A percentile compares a stretch with the other conserved stretches of the same genome.
These are phyloP conservation scores for Zeugodacus cucurbitae DNA, from an alignment of 1,140 invertebrate genomes.

Conservation along the genomic window DNA sequence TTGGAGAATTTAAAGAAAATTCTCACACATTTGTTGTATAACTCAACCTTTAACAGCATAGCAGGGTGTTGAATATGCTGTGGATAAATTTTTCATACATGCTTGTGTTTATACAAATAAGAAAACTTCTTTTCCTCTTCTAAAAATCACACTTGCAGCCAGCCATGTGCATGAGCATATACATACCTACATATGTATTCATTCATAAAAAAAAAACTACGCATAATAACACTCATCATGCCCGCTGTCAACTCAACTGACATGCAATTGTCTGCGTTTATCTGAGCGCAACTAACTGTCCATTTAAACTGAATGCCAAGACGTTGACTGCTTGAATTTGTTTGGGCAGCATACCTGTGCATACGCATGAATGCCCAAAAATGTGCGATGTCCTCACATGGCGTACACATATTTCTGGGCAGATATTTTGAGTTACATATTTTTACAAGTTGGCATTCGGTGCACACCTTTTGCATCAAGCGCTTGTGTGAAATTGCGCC, in stretches of 20 bases:
- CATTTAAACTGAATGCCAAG: background rate
- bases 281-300: slow-evolving; percentile 21
- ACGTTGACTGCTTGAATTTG: background rate
- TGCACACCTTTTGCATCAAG: background rate
- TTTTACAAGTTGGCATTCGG: background rate
- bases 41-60: no score
- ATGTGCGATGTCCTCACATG: background rate
- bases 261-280: slow-evolving; percentile 36
- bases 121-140: background rate
- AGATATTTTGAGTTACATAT: background rate
- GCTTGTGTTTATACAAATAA: background rate
- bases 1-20: no score
- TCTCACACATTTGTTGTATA: no score
- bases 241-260: background rate
- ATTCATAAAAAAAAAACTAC: background rate
- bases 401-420: background rate
- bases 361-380: background rate
- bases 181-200: background rate
- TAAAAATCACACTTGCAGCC: background rate
- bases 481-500: background rate
- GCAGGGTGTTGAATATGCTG: no score
- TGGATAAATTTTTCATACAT: no score
- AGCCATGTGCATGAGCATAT: background rate
- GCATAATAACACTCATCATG: background rate
- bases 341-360: background rate